Base-by-base conservation (phyloP, 2,888 invertebrate species). In the Apamea monoglypha region DNA sequence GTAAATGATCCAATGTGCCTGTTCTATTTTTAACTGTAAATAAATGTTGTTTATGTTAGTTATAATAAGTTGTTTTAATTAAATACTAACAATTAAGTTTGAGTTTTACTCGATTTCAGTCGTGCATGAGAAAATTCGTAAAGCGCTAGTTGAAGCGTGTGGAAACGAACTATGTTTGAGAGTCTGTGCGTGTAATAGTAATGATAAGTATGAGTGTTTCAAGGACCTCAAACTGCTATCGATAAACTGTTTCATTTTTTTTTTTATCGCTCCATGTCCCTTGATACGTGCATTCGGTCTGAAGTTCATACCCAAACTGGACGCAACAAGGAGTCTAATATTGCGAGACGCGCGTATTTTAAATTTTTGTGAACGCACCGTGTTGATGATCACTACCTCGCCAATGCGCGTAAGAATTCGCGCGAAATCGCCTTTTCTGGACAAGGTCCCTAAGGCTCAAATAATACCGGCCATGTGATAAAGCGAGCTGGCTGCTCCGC, bases 21-120 rank as follows among this genome's bases (percentile, higher is more conserved):
- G 67, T 44, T 83, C 72, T 56, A 32, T 63, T 86, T 85, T 74
- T 53, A 76, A 76, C 21, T 86, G 86, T 86, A 82, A 86, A 88
- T 86, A 87, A 76, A 70, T 78, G 67, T 78, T 78, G 29, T 76
- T 67, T 21, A 36, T 74, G 63, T 77, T 77, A 29, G 0, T 59
- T 7, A 66, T 66, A 36, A 21, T 67, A 12, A 56, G 8, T 70
- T 76, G 36, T 86, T 80, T 76, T 0, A 76, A 72, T 56, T 59
- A 68, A 67, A 56, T 67, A 56, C 32, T 32, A 77, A 76, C 10
- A 10, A 36, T 36, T 44, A 16, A 77, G 1, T n/a, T 40, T 53
- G 25, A 32, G 12, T 40, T 53, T 75, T 16, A 74, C 6, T 75
- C 0, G 21, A 25, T 10, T 53, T 56, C 72, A 67, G 25, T 70